phyloP scores from a whole-genome alignment of 2,113 vertebrate genomes.

The Myotis yumanensis region DNA sequence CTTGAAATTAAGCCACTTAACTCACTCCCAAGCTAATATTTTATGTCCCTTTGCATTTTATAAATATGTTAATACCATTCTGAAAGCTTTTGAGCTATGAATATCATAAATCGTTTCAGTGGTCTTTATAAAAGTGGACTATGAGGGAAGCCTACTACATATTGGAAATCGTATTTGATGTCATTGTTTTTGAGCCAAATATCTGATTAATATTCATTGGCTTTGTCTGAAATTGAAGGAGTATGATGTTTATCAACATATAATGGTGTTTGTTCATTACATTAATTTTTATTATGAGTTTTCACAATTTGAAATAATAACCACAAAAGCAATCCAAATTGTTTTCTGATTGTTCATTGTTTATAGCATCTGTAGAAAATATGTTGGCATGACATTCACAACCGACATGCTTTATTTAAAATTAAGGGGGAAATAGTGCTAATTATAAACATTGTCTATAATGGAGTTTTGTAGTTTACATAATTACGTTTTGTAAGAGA shows the following conservation, averaged over 20 bases:
- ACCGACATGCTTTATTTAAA: slow-evolving; percentile 82
- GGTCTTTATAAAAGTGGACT: not conserved
- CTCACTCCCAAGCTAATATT: not conserved
- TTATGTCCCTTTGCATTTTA: not conserved
- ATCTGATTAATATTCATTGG: slow-evolving; percentile 61
- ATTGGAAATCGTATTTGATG: slow-evolving; percentile 60
- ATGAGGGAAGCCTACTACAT: slow-evolving; percentile 29
- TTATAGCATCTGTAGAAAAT: slow-evolving; percentile 85
- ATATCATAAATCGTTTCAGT: slow-evolving; percentile 28
- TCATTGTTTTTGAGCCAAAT: slow-evolving; percentile 52
- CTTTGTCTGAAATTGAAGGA: slow-evolving; percentile 82
- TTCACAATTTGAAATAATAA: slow-evolving; percentile 84
- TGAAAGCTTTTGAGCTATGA: not conserved
- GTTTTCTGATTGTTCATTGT: slow-evolving; percentile 87
- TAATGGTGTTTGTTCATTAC: slow-evolving; percentile 81
- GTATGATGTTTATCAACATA: slow-evolving; percentile 86
- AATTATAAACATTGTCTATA: slow-evolving; percentile 87
- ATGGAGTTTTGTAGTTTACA: slow-evolving; percentile 84
- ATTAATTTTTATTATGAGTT: slow-evolving; percentile 84
- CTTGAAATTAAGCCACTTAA: not conserved
- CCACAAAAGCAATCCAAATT: slow-evolving; percentile 80
- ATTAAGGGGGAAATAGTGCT: slow-evolving; percentile 80
- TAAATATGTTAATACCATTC: slow-evolving; percentile 15
- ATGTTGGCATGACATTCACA: slow-evolving; percentile 78
- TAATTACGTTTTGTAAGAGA: slow-evolving; percentile 85